Evolutionary conservation across 2,888 invertebrate species (phyloP).

Genomic region (Cataglyphis altisquamis): DNA sequence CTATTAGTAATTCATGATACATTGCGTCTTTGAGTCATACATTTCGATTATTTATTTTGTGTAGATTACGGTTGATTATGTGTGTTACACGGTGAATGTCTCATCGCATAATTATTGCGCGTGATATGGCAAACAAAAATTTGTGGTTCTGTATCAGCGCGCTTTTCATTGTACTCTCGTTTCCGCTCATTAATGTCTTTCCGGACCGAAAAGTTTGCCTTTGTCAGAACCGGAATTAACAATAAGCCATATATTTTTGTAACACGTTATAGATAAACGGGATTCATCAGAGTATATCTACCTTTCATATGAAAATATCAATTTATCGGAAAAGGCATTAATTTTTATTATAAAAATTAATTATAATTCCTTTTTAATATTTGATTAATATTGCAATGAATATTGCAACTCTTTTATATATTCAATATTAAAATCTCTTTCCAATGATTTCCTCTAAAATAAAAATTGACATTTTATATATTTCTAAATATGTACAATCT

Average conservation of each 20-base stretch:
- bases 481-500: neutral
- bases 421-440: neutral
- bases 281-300: neutral
- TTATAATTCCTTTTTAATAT: neutral
- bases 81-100: neutral
- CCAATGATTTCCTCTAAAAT: neutral
- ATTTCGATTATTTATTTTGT: slow-evolving; percentile 34
- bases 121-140: neutral
- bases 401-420: neutral
- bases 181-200: slow-evolving; percentile 21
- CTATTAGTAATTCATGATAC: neutral
- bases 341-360: neutral
- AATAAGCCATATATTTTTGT: neutral
- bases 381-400: neutral
- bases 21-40: slow-evolving; percentile 15
- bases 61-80: slow-evolving; percentile 5
- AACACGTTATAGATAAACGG: neutral
- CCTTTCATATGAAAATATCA: neutral
- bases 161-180: slow-evolving; percentile 13
- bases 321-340: neutral
- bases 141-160: slow-evolving; percentile 16
- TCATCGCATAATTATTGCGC: slow-evolving; percentile 26
- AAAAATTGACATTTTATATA: neutral
- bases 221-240: neutral
- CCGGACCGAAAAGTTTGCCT: neutral